phyloP scores from a whole-genome alignment of 2,797 vertebrate genomes.

The Serranus cabrilla region DNA sequence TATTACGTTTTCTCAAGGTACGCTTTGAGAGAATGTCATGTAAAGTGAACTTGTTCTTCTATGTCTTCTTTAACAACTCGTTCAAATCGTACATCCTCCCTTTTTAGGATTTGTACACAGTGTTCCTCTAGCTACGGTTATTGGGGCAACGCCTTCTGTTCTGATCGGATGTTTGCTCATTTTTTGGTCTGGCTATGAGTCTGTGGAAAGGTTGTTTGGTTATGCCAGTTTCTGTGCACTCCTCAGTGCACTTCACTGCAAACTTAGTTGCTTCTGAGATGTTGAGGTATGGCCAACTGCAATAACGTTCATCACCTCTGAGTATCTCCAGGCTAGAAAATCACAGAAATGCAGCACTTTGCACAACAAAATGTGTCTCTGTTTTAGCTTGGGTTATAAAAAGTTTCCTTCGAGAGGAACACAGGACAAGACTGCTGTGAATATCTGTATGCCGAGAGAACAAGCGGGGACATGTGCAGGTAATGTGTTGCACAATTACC shows the following conservation, averaged over 20 bases:
- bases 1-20: neutral
- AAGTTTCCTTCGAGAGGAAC: neutral
- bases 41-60: neutral
- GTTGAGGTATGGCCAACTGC: neutral
- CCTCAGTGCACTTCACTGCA: neutral
- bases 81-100: neutral
- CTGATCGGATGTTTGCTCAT: neutral
- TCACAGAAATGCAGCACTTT: neutral
- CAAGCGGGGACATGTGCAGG: constrained; percentile 8
- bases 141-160: neutral
- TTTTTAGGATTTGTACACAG: too few relatives aligned
- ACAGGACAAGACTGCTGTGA: fast-evolving
- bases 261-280: neutral
- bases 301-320: neutral
- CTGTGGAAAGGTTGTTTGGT: neutral
- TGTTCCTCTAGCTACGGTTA: neutral
- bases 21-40: neutral
- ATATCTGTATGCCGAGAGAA: neutral
- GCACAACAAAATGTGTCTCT: neutral
- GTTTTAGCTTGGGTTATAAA: neutral
- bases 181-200: neutral
- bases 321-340: neutral
- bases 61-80: too few relatives aligned
- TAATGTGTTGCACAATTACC: neutral
- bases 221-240: neutral